Percentiles rank a stretch among this genome's conserved stretches.
Evolutionary conservation across 64 coral and sea anemone genomes (phyloP).

Genomic region (Hydrozoanthus tunicans): DNA sequence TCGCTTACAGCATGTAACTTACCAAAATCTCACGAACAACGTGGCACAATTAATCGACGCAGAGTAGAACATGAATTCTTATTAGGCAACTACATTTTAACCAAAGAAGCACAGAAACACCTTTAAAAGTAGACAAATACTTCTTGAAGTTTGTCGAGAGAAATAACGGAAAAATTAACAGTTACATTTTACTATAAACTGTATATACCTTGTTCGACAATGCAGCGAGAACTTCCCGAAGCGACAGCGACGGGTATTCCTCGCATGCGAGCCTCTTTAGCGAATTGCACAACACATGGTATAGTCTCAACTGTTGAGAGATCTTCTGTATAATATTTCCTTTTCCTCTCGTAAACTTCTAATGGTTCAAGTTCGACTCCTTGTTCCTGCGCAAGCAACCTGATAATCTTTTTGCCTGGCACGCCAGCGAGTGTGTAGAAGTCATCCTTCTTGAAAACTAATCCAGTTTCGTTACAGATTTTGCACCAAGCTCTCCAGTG

Average conservation of each 20-base stretch:
- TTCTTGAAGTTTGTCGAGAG: background rate
- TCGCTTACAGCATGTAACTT: background rate
- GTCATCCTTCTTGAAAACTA: conserved; percentile 76
- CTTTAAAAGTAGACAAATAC: background rate
- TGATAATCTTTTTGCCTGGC: conserved; percentile 93
- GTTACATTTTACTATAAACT: background rate
- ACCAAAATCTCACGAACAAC: background rate
- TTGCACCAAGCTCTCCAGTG: conserved; percentile 95
- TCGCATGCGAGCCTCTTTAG: conserved; percentile 57
- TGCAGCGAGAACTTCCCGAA: conserved; percentile 83
- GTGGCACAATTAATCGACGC: background rate
- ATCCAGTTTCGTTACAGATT: conserved; percentile 92
- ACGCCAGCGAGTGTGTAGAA: conserved; percentile 92
- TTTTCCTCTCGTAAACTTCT: conserved; percentile 93
- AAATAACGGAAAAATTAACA: background rate
- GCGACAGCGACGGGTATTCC: conserved; percentile 88
- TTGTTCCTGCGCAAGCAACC: conserved; percentile 74
- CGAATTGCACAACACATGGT: conserved; percentile 78
- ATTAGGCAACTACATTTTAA: background rate
- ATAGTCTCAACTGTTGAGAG: conserved; percentile 61
- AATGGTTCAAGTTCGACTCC: conserved; percentile 77
- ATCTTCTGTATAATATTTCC: conserved; percentile 71
- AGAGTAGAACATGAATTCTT: background rate
- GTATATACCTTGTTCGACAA: conserved; percentile 86
- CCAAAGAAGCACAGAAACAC: background rate